Base-by-base conservation (phyloP, 64 coral and sea anemone species). In the Actinia tenebrosa region DNA sequence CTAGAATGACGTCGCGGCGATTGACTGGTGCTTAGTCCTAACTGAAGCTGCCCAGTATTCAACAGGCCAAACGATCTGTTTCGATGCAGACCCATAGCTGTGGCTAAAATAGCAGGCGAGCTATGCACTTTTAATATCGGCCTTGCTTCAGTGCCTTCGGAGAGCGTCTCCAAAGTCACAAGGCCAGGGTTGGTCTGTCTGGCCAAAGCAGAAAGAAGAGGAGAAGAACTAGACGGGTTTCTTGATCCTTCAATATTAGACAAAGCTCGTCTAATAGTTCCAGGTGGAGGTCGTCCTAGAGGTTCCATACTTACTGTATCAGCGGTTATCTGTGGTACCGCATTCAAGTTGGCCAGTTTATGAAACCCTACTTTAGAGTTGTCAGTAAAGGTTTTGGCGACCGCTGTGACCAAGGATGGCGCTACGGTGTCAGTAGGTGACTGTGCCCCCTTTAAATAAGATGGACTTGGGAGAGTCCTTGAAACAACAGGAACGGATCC, bases 41-140 rank as follows among this genome's bases (percentile, higher is more conserved):
- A 81, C 15, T 62, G 22, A 8, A 44, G n/a, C 26, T 72, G 53
- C 56, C 54, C 61, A 20, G 62, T 19, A 8, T 25, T 53, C 60
- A 64, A 56, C 20, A 62, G 19, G 44, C 86, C 85, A 81, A 93
- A 88, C 10, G 88, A 90, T 15, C 89, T 92, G 79, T 96, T 92
- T 78, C 84, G 77, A 0, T 88, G 88, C 2, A 97, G 60, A 10
- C 91, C 94, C 85, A 92, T 92, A 30, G 94, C 91, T 89, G 87
- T 92, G 6, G 91, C 91, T 61, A 97, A 75, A 66, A 97, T 97
- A 14, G 94, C 94, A 14, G 94, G 94, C 4, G 91, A 93, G 17
- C 91, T 93, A 22, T 97, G 94, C 2, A 97, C 94, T n/a, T 89
- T 92, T 23, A 97, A 85, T 46, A 97, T 93, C 30, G 92, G 94